Percentiles rank a stretch among this genome's conserved stretches.
These are phyloP conservation scores for Cettia cetti DNA, from an alignment of 2,113 vertebrate genomes.

Conservation along the genomic window DNA sequence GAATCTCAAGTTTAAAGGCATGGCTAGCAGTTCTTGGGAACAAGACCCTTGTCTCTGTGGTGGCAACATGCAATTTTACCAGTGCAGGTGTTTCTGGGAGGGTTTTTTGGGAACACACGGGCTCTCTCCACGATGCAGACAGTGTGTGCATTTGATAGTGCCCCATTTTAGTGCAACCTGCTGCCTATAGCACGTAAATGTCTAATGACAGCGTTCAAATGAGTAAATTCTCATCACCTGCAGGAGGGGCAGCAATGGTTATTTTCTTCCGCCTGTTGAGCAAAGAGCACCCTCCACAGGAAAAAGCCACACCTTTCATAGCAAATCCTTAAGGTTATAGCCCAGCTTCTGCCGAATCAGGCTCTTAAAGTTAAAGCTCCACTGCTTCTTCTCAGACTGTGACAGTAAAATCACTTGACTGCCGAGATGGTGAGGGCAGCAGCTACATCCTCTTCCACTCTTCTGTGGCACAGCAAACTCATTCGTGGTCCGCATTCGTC, in stretches of 20 bases:
- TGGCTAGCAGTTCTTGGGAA: slow-evolving; percentile 67
- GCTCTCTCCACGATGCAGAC: slow-evolving; percentile 61
- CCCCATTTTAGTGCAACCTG: slow-evolving; percentile 50
- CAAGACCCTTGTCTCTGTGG: slow-evolving; percentile 63
- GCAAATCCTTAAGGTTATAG: slow-evolving; percentile 69
- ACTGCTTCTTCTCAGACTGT: slow-evolving; percentile 65
- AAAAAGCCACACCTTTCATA: slow-evolving; percentile 67
- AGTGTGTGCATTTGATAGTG: slow-evolving; percentile 46
- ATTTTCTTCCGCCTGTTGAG: slow-evolving; percentile 64
- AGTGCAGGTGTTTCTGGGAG: slow-evolving; percentile 59
- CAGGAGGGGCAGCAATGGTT: slow-evolving; percentile 61
- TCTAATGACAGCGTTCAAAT: slow-evolving; percentile 61
- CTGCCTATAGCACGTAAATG: slow-evolving; percentile 58
- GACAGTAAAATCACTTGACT: slow-evolving; percentile 63
- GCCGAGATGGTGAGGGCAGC: slow-evolving; percentile 56
- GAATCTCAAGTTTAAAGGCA: slow-evolving; percentile 75
- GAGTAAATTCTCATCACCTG: slow-evolving; percentile 71
- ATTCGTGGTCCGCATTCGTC: slow-evolving; percentile 42
- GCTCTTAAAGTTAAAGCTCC: slow-evolving; percentile 52
- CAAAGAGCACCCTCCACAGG: slow-evolving; percentile 69
- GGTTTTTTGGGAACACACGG: slow-evolving; percentile 41
- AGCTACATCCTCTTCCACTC: slow-evolving; percentile 56
- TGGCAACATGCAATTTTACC: slow-evolving; percentile 67
- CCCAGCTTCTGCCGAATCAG: slow-evolving; percentile 63
- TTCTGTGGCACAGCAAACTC: slow-evolving; percentile 67